Base-by-base conservation (phyloP, 2,888 invertebrate genomes). In the Eupithecia exiguata region DNA sequence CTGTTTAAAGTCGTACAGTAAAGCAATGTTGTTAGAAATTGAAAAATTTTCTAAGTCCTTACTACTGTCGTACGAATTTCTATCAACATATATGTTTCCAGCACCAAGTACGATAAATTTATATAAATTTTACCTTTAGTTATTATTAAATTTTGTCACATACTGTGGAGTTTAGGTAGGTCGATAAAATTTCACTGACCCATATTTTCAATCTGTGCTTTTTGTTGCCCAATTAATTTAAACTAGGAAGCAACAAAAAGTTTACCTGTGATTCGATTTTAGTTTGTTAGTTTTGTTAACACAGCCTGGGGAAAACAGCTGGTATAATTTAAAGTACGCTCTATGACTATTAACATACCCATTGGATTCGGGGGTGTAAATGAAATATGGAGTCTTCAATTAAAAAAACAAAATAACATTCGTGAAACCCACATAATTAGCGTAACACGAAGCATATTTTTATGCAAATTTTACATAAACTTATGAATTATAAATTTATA, bases 251-350 rank as follows among this genome's bases (percentile, higher is more conserved):
- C 82, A 79, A 80, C 72, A 80, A 79, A 83, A 86, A 80, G 81
- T 79, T 78, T 79, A 86, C 84, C 83, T 84, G 84, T 84, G 84
- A 88, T 87, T 89, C 85, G 87, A 88, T 89, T 87, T 88, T 84
- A 87, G 87, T 88, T 87, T 80, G 83, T 83, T 81, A 79, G 82
- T 83, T 78, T 83, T 74, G 77, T 71, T 75, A 68, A 18, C 74
- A 70, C 65, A 72, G 72, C 25, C 5, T 5, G n/a, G 16, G 58
- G 12, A 30, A 67, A 30, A 35, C 12, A 36, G 68, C 63, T 68
- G n/a, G 67, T 72, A 7, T 40, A 65, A 38, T 36, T 63, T 21
- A 25, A 58, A 14, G 25, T 58, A n/a, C 49, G 10, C 2, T 53
- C 21, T 21, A 10, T 21, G n/a, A 10, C 21, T 7, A 46, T 46